Conservation (phyloP, 2,888 invertebrate species). For the Nephrocerus scutellatus region DNA sequence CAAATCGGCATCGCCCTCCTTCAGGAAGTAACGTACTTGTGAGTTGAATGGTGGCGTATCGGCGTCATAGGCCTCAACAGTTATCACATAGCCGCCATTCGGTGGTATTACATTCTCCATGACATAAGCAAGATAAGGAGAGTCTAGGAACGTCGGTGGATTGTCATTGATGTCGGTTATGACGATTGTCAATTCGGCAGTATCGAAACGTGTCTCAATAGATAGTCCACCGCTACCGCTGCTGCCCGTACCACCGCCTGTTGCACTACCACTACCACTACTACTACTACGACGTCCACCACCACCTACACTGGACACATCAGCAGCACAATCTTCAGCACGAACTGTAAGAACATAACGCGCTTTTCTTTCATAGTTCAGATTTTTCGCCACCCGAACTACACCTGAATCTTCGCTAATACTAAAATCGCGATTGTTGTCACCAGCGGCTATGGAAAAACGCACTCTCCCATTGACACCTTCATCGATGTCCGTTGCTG, state of each 20-base stretch:
- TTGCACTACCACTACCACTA: not conserved
- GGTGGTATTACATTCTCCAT: slow-evolving; percentile 87
- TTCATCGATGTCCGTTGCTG: slow-evolving; percentile 82
- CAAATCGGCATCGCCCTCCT: slow-evolving; percentile 84
- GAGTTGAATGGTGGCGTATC: slow-evolving; percentile 86
- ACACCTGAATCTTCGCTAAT: slow-evolving; percentile 89
- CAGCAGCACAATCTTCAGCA: slow-evolving; percentile 81
- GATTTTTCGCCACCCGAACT: slow-evolving; percentile 82
- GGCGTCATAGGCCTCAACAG: slow-evolving; percentile 82
- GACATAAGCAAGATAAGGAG: slow-evolving; percentile 88
- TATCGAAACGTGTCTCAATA: slow-evolving; percentile 59
- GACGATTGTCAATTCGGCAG: slow-evolving; percentile 72
- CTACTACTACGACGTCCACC: slow-evolving; percentile 4
- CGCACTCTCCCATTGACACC: slow-evolving; percentile 85
- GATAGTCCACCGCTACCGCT: not conserved
- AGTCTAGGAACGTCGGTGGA: slow-evolving; percentile 85
- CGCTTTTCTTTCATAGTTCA: slow-evolving; percentile 86
- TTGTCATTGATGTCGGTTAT: slow-evolving; percentile 92
- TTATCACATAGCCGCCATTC: slow-evolving; percentile 69
- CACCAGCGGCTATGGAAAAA: slow-evolving; percentile 82
- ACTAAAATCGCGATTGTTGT: slow-evolving; percentile 83
- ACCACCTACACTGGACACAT: slow-evolving; percentile 49
- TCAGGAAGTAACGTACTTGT: slow-evolving; percentile 85
- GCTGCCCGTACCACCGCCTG: slow-evolving; percentile 3
- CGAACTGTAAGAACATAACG: slow-evolving; percentile 76